Evolutionary conservation across 64 coral and sea anemone genomes (phyloP).

Genomic region (Montipora sp.): DNA sequence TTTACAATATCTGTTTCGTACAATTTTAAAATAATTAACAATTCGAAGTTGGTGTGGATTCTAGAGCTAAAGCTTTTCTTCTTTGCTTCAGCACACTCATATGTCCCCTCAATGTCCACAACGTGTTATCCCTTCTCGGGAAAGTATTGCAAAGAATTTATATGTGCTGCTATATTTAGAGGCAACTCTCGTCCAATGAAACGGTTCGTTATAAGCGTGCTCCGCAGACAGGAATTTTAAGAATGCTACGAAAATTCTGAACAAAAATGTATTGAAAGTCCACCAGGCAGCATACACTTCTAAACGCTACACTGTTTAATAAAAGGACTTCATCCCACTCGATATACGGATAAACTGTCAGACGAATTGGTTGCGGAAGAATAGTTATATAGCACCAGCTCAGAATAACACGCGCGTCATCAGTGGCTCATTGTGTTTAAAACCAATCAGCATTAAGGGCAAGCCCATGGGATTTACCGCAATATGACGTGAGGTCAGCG

Average conservation of each 20-base stretch:
- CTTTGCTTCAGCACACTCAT: background rate
- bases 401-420: conserved; percentile 47
- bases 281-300: background rate
- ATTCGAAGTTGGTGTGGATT: too few species aligned
- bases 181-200: conserved; percentile 15
- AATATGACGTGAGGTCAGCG: conserved; percentile 68
- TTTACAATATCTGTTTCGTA: background rate
- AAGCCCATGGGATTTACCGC: conserved; percentile 58
- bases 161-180: conserved; percentile 35
- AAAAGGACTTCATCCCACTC: background rate
- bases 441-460: conserved; percentile 57
- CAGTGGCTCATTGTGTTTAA: conserved; percentile 56
- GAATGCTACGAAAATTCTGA: background rate
- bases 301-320: background rate
- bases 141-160: conserved; percentile 15
- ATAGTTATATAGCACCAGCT: conserved; percentile 35
- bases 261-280: background rate
- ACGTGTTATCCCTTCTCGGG: background rate
- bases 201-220: conserved; percentile 24
- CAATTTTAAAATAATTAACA: background rate
- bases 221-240: background rate
- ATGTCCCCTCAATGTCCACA: background rate
- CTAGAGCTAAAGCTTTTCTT: background rate
- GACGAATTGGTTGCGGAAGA: background rate
- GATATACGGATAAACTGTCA: background rate